Base-by-base conservation (phyloP, 2,113 vertebrate genomes). In the Pluvianellus socialis region DNA sequence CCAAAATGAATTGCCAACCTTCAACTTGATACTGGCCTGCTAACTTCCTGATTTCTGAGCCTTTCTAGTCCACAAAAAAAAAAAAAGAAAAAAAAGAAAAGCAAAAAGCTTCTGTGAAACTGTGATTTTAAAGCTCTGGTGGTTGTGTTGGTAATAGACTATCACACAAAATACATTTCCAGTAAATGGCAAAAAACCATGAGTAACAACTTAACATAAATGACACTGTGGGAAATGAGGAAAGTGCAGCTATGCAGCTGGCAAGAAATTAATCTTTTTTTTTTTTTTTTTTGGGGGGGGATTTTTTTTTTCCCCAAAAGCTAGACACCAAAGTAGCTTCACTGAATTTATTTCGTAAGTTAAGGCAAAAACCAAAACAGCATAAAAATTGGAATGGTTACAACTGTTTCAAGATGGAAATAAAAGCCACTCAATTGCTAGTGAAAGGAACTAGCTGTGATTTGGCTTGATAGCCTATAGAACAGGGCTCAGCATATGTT, bases 1-100 rank as follows among this genome's bases (percentile, higher is more conserved):
- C 95, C 96, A 87, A 93, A 98, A 98, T 96, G 95, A 98, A 98
- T 97, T 96, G 96, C 94, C 96, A 98, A 97, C 96, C 95, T 98
- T 98, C 97, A 94, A 76, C 97, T 97, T 95, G 86, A 95, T 96
- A 91, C 80, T 97, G 94, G 94, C 92, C 95, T 94, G 71, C 49
- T 93, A 95, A 97, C 90, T 96, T 98, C 93, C 55, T 97, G 74
- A 92, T 97, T 97, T 91, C 75, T 93, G 85, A 95, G 93, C 80
- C 86, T 97, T 97, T 97, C 90, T 81, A 82, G 81, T 91, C 81
- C 79, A 80, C 47, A 80, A 58, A 58, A 75, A 32, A 10, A 13
- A n/a, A 38, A 23, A 30, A 42, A 63, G 38, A 38, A 38, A 38
- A 38, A 38, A 38, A 38, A 38, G 38, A 38, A 38, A 38, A 38